Percentiles rank a stretch among this genome's conserved stretches.
phyloP scores from a whole-genome alignment of 1,140 invertebrate species.

The Drosophila nigrodunni region DNA sequence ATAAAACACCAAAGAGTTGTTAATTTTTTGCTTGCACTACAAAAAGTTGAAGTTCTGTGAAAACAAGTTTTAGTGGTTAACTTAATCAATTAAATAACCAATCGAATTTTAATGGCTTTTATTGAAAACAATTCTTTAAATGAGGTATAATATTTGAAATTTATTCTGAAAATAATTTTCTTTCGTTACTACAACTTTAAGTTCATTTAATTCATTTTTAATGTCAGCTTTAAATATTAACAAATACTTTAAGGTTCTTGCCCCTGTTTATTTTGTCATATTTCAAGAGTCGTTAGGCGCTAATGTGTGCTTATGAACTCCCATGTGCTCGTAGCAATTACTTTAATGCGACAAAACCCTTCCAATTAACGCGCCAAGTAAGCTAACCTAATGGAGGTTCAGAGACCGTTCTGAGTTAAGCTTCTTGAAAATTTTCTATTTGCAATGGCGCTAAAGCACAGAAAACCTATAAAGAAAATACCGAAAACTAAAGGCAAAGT shows the following conservation, averaged over 20 bases:
- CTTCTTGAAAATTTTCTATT: constrained; percentile 56
- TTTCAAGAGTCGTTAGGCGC: constrained; percentile 19
- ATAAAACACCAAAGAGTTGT: constrained; percentile 19
- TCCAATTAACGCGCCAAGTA: constrained; percentile 39
- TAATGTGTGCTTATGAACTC: constrained; percentile 34
- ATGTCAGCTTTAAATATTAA: constrained; percentile 6
- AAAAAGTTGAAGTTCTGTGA: neutral
- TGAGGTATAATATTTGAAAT: no score
- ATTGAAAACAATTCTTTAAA: no score
- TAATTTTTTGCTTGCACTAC: constrained; percentile 6
- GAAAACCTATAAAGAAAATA: constrained; percentile 74
- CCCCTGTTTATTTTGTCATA: constrained; percentile 13
- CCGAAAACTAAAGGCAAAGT: constrained; percentile 65
- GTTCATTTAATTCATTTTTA: constrained; percentile 8
- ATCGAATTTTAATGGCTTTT: no score
- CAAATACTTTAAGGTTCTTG: constrained; percentile 11
- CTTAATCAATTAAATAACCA: neutral
- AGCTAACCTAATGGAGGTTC: constrained; percentile 25
- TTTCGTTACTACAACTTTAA: neutral
- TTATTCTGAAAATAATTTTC: neutral
- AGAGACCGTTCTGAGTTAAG: constrained; percentile 26
- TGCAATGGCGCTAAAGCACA: constrained; percentile 53
- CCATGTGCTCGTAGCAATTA: constrained; percentile 33
- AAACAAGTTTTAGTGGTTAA: neutral
- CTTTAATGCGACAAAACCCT: constrained; percentile 36